These are phyloP conservation scores for Agonopterix arenella DNA, from an alignment of 2,888 invertebrate species.

Conservation along the genomic window DNA sequence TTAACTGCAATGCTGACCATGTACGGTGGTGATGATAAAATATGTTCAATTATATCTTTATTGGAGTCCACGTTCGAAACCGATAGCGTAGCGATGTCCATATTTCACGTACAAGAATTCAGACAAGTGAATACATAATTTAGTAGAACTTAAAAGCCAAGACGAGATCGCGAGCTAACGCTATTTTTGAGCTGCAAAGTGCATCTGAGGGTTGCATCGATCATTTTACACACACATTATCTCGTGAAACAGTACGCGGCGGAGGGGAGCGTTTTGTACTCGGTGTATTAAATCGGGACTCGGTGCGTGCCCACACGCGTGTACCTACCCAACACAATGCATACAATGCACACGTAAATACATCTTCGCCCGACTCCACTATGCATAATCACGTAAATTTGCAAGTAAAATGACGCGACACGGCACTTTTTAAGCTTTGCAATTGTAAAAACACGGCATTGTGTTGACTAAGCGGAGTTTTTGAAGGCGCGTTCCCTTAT, in stretches of 20 bases:
- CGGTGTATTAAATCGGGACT: conserved; percentile 23
- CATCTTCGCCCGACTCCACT: conserved; percentile 56
- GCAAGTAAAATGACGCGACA: conserved; percentile 66
- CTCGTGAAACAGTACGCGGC: conserved; percentile 34
- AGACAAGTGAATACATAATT: conserved; percentile 11
- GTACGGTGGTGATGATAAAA: conserved; percentile 37
- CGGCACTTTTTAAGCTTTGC: conserved; percentile 61
- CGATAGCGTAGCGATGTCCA: conserved; percentile 7
- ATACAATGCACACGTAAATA: conserved; percentile 65
- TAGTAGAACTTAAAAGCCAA: conserved; percentile 9
- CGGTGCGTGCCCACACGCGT: conserved; percentile 56
- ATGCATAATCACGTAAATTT: conserved; percentile 67
- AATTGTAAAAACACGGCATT: conserved; percentile 57
- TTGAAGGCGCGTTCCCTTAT: conserved; percentile 24
- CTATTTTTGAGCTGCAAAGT: conserved; percentile 34
- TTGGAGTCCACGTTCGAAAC: conserved; percentile 15
- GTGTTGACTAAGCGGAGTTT: conserved; percentile 37
- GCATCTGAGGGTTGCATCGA: conserved; percentile 44
- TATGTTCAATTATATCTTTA: conserved; percentile 39
- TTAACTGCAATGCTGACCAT: conserved; percentile 43
- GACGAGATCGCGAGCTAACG: conserved; percentile 12
- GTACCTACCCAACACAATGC: conserved; percentile 43
- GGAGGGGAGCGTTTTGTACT: conserved; percentile 19
- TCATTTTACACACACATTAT: conserved; percentile 39
- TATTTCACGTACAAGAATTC: conserved; percentile 8